Percentiles rank a stretch among this genome's conserved stretches.
Evolutionary conservation across 2,888 invertebrate species (phyloP).

Genomic region (Tineola bisselliella): DNA sequence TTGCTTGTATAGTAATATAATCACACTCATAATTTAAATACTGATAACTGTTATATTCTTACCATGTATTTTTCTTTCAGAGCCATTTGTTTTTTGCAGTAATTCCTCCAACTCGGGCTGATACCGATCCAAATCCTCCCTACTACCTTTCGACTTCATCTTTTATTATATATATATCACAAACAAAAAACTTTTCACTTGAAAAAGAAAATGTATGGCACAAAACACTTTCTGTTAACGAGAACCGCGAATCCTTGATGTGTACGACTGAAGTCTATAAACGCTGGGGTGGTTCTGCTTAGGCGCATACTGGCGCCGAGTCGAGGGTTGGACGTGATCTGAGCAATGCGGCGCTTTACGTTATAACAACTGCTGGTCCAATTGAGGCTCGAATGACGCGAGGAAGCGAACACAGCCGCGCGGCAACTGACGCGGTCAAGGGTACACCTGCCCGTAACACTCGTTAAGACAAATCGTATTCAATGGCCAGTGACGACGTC

Average conservation of each 20-base stretch:
- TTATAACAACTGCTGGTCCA: slow-evolving; percentile 26
- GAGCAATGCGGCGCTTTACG: slow-evolving; percentile 23
- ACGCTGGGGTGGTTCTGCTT: background rate
- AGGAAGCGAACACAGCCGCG: slow-evolving; percentile 46
- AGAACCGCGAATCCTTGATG: background rate
- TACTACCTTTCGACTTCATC: slow-evolving; percentile 37
- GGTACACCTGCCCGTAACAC: slow-evolving; percentile 24
- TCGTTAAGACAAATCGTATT: background rate
- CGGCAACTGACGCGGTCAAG: slow-evolving; percentile 54
- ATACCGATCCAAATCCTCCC: slow-evolving; percentile 30
- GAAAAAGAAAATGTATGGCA: slow-evolving; percentile 9
- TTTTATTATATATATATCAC: slow-evolving; percentile 14
- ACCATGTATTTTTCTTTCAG: slow-evolving; percentile 2
- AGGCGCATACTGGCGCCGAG: slow-evolving; percentile 6
- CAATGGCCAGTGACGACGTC: slow-evolving; percentile 7
- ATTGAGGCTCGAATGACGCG: slow-evolving; percentile 31
- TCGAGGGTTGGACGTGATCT: slow-evolving; percentile 21
- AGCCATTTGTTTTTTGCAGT: slow-evolving; percentile 40
- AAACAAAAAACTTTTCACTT: slow-evolving; percentile 1
- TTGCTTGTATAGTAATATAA: no score
- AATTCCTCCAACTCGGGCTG: slow-evolving; percentile 50
- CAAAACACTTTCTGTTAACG: slow-evolving; percentile 4
- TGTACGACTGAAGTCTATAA: background rate
- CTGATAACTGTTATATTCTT: background rate
- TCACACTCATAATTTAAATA: no score